These are phyloP conservation scores for Pogonophryne albipinna DNA, from an alignment of 2,797 vertebrate genomes.

Conservation along the genomic window DNA sequence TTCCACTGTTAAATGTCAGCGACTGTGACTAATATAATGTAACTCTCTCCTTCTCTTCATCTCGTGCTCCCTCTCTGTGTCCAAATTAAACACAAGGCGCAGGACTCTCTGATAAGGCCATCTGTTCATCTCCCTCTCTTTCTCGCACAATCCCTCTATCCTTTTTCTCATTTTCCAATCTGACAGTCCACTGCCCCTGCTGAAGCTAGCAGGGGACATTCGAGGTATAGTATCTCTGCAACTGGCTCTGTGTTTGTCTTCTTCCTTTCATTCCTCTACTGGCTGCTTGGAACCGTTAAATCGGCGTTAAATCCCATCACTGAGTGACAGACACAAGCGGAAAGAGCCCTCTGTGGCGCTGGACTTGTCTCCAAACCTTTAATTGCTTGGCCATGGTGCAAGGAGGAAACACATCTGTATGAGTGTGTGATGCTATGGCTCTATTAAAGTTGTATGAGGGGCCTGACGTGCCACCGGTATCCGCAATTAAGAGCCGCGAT, in stretches of 20 bases:
- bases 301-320: constrained; percentile 62
- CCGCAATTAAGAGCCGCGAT: constrained; percentile 54
- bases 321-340: constrained; percentile 46
- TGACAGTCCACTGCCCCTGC: constrained; percentile 49
- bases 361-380: constrained; percentile 42
- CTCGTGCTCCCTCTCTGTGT: constrained; percentile 56
- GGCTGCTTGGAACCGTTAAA: constrained; percentile 52
- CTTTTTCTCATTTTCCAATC: constrained; percentile 63
- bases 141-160: constrained; percentile 50
- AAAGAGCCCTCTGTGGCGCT: constrained; percentile 17
- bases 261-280: constrained; percentile 28
- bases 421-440: constrained; percentile 41
- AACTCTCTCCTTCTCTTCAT: constrained; percentile 40
- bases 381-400: constrained; percentile 53
- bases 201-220: constrained; percentile 28
- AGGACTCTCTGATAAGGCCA: constrained; percentile 78
- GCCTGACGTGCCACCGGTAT: constrained; percentile 34
- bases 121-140: constrained; percentile 76
- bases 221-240: constrained; percentile 31
- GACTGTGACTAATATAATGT: constrained; percentile 56
- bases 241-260: constrained; percentile 30
- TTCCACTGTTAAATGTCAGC: constrained; percentile 55
- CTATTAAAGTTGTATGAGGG: constrained; percentile 52
- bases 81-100: constrained; percentile 82
- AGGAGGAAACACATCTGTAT: constrained; percentile 51